phyloP scores from a whole-genome alignment of 2,888 invertebrate genomes.

The Diarsia dahlii region DNA sequence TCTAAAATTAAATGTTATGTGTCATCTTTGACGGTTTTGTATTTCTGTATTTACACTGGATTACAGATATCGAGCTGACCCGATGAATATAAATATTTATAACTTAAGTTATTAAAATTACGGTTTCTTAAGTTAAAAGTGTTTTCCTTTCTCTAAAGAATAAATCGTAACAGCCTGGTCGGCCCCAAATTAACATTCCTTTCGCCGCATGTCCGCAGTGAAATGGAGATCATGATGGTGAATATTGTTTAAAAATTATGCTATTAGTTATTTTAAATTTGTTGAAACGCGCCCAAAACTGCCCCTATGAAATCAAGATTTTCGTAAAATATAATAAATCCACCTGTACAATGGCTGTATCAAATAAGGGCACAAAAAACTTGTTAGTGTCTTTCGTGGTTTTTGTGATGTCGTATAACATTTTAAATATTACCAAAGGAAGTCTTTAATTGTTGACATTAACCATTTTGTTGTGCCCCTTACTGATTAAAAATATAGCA shows the following conservation, averaged over 20 bases:
- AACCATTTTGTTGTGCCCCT: slow-evolving; percentile 90
- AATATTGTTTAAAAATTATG: slow-evolving; percentile 84
- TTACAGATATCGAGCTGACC: slow-evolving; percentile 92
- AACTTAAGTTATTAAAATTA: slow-evolving; percentile 92
- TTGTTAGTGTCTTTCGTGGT: slow-evolving; percentile 88
- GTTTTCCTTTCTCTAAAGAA: slow-evolving; percentile 89
- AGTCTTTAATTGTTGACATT: slow-evolving; percentile 85
- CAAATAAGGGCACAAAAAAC: slow-evolving; percentile 89
- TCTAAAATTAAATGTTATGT: slow-evolving; percentile 91
- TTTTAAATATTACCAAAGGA: slow-evolving; percentile 84
- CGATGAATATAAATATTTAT: slow-evolving; percentile 92
- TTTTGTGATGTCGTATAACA: slow-evolving; percentile 85
- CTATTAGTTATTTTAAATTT: slow-evolving; percentile 82
- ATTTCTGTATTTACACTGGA: slow-evolving; percentile 92
- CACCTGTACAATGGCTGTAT: slow-evolving; percentile 87
- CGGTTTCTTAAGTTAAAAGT: slow-evolving; percentile 91
- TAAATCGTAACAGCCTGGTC: slow-evolving; percentile 83
- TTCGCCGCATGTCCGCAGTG: slow-evolving; percentile 89
- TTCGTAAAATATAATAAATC: slow-evolving; percentile 78
- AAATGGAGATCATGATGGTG: slow-evolving; percentile 88
- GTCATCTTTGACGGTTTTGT: slow-evolving; percentile 91
- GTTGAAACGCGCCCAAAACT: slow-evolving; percentile 83
- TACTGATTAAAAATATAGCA: slow-evolving; percentile 85
- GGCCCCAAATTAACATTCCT: slow-evolving; percentile 90
- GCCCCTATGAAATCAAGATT: slow-evolving; percentile 81